Conservation (phyloP, 2,888 invertebrate genomes). For the Drosophila tanythrix region DNA sequence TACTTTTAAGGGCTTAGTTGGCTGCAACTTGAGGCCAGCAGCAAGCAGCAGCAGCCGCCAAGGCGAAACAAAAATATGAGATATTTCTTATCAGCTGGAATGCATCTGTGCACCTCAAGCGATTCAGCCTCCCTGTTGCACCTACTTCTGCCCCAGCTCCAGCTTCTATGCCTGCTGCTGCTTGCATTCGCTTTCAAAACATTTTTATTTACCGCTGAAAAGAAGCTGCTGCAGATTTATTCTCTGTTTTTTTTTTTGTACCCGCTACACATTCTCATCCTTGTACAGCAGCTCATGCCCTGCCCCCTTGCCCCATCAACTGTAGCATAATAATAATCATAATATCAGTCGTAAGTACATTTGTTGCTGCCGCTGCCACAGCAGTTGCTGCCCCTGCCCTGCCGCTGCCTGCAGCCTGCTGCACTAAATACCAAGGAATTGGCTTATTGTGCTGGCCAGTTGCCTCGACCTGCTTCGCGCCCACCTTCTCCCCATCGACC, state of each 20-base stretch:
- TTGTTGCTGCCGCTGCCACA: slow-evolving; percentile 58
- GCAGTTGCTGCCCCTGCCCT: slow-evolving; percentile 31
- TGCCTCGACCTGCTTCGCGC: slow-evolving; percentile 22
- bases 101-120: slow-evolving; percentile 84
- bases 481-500: slow-evolving; percentile 2
- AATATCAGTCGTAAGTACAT: slow-evolving; percentile 79
- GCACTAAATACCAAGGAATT: slow-evolving; percentile 78
- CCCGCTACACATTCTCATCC: slow-evolving; percentile 17
- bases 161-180: slow-evolving; percentile 1
- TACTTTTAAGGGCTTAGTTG: slow-evolving; percentile 82
- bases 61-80: slow-evolving; percentile 73
- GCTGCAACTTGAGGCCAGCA: slow-evolving; percentile 58
- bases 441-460: slow-evolving; percentile 62
- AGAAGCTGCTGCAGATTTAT: slow-evolving; percentile 79
- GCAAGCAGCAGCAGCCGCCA: slow-evolving; percentile 35
- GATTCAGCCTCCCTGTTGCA: slow-evolving; percentile 51
- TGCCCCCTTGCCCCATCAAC: background rate
- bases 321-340: slow-evolving; percentile 67
- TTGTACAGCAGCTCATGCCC: slow-evolving; percentile 1
- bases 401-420: slow-evolving; percentile 50
- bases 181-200: slow-evolving; percentile 73
- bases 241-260: slow-evolving; percentile 61
- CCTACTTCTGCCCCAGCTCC: slow-evolving; percentile 1
- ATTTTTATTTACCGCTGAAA: slow-evolving; percentile 79
- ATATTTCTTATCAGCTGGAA: slow-evolving; percentile 83